Percentiles rank a stretch among this genome's conserved stretches.
These are phyloP conservation scores for Pyrochroa serraticornis DNA, from an alignment of 2,888 invertebrate genomes.

Conservation along the genomic window DNA sequence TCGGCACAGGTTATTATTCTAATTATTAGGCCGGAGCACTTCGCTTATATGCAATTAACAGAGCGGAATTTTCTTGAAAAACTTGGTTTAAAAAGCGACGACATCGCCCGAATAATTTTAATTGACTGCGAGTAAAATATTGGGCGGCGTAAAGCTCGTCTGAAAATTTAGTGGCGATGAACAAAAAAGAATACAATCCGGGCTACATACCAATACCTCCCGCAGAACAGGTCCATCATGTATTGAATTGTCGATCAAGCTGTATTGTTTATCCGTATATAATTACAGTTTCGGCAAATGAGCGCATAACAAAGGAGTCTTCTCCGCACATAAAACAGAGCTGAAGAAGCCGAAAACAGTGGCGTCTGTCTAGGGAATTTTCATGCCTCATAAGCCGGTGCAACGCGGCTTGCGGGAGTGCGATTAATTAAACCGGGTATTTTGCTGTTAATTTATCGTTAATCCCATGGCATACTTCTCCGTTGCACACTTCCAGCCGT, in stretches of 20 bases:
- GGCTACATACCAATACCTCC: slow-evolving; percentile 47
- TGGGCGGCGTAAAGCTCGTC: slow-evolving; percentile 41
- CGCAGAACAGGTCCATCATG: slow-evolving; percentile 48
- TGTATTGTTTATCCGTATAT: slow-evolving; percentile 53
- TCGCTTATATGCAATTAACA: slow-evolving; percentile 14
- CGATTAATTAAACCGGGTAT: slow-evolving; percentile 26
- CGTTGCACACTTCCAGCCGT: slow-evolving; percentile 22
- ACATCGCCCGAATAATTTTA: slow-evolving; percentile 40
- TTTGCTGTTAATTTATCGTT: slow-evolving; percentile 26
- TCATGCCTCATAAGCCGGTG: slow-evolving; percentile 16
- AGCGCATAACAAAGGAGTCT: slow-evolving; percentile 43
- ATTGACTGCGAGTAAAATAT: slow-evolving; percentile 46
- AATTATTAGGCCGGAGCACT: slow-evolving; percentile 14
- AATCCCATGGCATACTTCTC: slow-evolving; percentile 21
- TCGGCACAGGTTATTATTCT: slow-evolving; percentile 1
- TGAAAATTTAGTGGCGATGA: slow-evolving; percentile 46
- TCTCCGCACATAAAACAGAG: no score
- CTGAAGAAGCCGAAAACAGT: no score
- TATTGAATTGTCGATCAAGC: slow-evolving; percentile 53
- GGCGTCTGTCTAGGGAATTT: slow-evolving; percentile 17
- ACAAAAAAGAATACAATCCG: slow-evolving; percentile 42
- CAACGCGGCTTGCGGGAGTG: slow-evolving; percentile 18
- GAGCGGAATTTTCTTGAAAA: slow-evolving; percentile 16
- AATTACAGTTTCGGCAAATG: slow-evolving; percentile 53
- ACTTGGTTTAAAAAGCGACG: slow-evolving; percentile 14